Percentiles rank a stretch among this genome's conserved stretches.
Conservation (phyloP, 2,888 invertebrate genomes). For the Hermodice carunculata region DNA sequence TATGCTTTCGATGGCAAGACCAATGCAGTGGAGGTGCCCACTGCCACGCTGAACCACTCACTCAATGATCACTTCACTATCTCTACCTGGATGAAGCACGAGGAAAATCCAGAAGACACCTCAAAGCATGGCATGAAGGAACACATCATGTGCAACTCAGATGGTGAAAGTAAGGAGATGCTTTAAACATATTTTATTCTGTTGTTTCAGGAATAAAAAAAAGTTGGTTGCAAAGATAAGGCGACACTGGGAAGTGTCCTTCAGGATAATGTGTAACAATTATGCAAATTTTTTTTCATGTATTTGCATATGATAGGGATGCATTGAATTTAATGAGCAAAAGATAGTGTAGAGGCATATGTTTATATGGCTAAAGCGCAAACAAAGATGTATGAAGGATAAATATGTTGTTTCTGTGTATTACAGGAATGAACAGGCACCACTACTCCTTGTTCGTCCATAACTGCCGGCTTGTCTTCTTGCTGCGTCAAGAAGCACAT, state of each 20-base stretch:
- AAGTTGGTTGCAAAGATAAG: no score
- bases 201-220: no score
- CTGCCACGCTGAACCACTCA: slow-evolving; percentile 76
- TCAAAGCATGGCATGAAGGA: slow-evolving; percentile 80
- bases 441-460: slow-evolving; percentile 98
- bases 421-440: slow-evolving; percentile 96
- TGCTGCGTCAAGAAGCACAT: slow-evolving; percentile 84
- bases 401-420: slow-evolving; percentile 28
- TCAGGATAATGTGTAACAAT: no score
- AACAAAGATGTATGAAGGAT: no score
- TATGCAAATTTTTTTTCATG: no score
- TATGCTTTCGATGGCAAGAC: slow-evolving; percentile 95
- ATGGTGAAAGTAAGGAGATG: slow-evolving; percentile 91
- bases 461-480: slow-evolving; percentile 94
- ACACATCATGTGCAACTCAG: slow-evolving; percentile 96
- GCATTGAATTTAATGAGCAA: no score
- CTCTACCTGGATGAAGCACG: slow-evolving; percentile 95
- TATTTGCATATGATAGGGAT: no score
- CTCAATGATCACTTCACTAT: slow-evolving; percentile 89
- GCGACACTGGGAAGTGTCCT: no score
- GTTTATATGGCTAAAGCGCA: background rate
- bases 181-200: no score
- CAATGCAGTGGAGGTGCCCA: slow-evolving; percentile 79
- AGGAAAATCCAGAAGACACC: slow-evolving; percentile 73
- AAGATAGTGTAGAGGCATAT: no score